These are phyloP conservation scores for Osedax fenrisi DNA, from an alignment of 2,888 invertebrate genomes.

Conservation along the genomic window DNA sequence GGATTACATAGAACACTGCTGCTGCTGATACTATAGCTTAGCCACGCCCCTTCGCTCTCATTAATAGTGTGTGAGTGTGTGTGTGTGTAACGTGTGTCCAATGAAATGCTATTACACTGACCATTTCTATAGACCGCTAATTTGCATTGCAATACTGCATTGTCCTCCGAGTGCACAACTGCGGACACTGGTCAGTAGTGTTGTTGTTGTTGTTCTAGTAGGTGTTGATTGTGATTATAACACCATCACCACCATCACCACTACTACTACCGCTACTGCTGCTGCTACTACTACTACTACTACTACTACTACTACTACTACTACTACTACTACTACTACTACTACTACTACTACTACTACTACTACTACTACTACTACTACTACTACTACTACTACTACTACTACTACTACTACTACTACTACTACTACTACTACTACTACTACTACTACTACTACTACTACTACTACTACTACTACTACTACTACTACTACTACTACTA, in stretches of 20 bases:
- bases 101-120: no score
- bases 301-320: constrained; percentile 16
- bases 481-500: constrained; percentile 16
- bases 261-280: neutral
- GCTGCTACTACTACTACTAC: constrained; percentile 9
- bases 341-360: constrained; percentile 16
- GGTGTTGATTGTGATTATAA: no score
- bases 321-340: constrained; percentile 14
- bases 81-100: no score
- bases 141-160: no score
- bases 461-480: constrained; percentile 16
- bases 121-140: no score
- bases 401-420: constrained; percentile 16
- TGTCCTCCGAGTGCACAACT: no score
- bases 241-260: neutral
- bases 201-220: no score
- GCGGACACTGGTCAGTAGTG: no score
- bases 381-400: constrained; percentile 14
- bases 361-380: constrained; percentile 16
- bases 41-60: no score
- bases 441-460: constrained; percentile 16
- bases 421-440: constrained; percentile 16
- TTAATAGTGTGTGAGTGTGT: no score
- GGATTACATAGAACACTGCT: no score
- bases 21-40: no score